Evolutionary conservation across 2,797 vertebrate genomes (phyloP), one percentile per base, ranked within the genome.

Genomic region (Ibycter americanus): DNA sequence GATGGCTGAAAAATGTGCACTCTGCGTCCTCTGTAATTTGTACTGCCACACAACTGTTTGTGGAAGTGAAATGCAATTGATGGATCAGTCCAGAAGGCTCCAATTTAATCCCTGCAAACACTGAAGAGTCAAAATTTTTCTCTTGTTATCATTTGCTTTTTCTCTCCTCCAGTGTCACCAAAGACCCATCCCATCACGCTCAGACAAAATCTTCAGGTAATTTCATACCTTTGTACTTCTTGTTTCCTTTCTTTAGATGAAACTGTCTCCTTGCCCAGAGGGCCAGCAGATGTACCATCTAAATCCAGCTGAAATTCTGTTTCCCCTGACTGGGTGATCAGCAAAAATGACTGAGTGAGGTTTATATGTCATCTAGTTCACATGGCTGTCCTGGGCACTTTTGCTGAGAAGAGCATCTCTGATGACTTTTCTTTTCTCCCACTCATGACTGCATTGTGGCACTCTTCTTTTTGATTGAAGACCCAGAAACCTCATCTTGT

Each of bases 101-200:
- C 59, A 77, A 15, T 87, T 94, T 94, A 81, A 95, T 85, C 74
- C 73, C 81, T 74, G 65, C 56, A 77, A 73, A 85, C 74, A 71
- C 68, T 55, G 47, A 63, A 42, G 59, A 89, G 74, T 67, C 90
- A 61, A 90, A 84, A 74, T 93, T 89, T 89, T 92, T 90, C 63
- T 72, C 65, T 79, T 68, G 46, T 85, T 85, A 22, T 40, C 15
- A 42, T 22, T 71, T 51, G 54, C 46, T 54, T 32, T 44, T 72
- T 52, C n/a, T 42, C 19, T 17, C 19, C n/a, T 20, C 4, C 55
- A 49, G 6, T 83, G 63, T 72, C 27, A 62, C 29, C 46, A 82
- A 47, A 63, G 31, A 34, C n/a, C 32, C 27, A 59, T 87, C 56
- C 84, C 56, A 32, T 82, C 47, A 10, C 0, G 0, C 25, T 74